phyloP scores from a whole-genome alignment of 2,797 vertebrate species.

The Merluccius polli region DNA sequence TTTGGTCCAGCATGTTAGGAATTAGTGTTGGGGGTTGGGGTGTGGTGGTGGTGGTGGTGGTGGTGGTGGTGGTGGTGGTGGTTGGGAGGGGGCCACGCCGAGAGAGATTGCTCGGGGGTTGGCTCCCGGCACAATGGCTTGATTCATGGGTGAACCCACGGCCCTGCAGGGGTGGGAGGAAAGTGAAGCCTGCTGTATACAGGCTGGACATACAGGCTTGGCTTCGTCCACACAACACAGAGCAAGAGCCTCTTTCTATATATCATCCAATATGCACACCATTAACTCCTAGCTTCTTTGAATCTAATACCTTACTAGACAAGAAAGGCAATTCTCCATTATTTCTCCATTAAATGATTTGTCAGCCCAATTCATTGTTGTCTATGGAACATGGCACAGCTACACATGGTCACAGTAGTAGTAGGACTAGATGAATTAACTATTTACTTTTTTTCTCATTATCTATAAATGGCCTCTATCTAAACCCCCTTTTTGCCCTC shows the following conservation, averaged over 20 bases:
- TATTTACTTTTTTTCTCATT: neutral
- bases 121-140: constrained; percentile 66
- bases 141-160: constrained; percentile 64
- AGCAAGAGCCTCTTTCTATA: neutral
- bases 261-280: neutral
- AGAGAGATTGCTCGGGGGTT: constrained; percentile 57
- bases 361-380: neutral
- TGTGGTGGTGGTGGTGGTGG: neutral
- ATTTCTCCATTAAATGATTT: neutral
- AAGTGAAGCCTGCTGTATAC: constrained; percentile 43
- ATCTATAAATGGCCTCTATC: neutral
- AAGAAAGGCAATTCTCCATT: neutral
- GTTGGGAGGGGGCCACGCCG: constrained; percentile 29
- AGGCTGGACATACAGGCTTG: constrained; percentile 35
- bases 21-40: constrained; percentile 14
- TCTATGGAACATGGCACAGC: neutral
- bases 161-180: constrained; percentile 54
- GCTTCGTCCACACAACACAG: constrained; percentile 18
- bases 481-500: neutral
- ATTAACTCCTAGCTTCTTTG: neutral
- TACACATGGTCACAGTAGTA: neutral
- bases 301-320: neutral
- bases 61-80: neutral
- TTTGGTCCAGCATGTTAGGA: constrained; percentile 58
- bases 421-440: neutral